Evolutionary conservation across 2,888 invertebrate genomes (phyloP).

Genomic region (Choreutis nemorana): DNA sequence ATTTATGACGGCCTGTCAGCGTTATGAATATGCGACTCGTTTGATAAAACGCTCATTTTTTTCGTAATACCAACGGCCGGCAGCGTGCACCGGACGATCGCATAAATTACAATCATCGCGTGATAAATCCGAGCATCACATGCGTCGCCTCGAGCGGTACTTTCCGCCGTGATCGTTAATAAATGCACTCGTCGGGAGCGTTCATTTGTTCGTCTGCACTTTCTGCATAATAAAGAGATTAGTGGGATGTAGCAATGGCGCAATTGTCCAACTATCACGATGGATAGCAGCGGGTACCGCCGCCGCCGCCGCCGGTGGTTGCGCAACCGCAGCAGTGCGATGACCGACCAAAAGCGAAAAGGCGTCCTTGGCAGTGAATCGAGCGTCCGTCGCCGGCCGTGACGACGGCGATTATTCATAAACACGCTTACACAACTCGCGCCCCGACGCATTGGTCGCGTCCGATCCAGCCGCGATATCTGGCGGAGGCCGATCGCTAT

Average conservation of each 20-base stretch:
- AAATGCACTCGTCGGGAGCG: constrained; percentile 18
- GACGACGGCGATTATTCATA: constrained; percentile 39
- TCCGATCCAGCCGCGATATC: constrained; percentile 9
- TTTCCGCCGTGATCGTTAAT: constrained; percentile 23
- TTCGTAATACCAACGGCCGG: constrained; percentile 20
- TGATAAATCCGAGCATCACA: constrained; percentile 21
- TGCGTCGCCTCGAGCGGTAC: constrained; percentile 14
- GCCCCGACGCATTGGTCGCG: constrained; percentile 14
- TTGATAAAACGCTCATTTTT: constrained; percentile 47
- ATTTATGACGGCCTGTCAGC: constrained; percentile 33
- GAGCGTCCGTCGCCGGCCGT: constrained; percentile 33
- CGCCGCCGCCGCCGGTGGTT: constrained; percentile 21
- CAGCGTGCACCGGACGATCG: constrained; percentile 12
- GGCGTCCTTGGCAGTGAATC: constrained; percentile 50
- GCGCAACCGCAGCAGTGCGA: constrained; percentile 31
- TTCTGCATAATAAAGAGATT: constrained; percentile 42
- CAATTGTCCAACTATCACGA: constrained; percentile 19
- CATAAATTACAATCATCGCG: constrained; percentile 33
- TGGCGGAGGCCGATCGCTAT: constrained; percentile 25
- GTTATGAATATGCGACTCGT: constrained; percentile 50
- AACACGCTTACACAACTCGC: constrained; percentile 30
- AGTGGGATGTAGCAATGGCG: constrained; percentile 26
- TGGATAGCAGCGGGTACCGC: constrained; percentile 21
- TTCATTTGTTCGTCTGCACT: constrained; percentile 34
- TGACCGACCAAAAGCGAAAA: constrained; percentile 44